Evolutionary conservation across 1,140 invertebrate genomes (phyloP).

Genomic region (Ceratosolen fusciceps): DNA sequence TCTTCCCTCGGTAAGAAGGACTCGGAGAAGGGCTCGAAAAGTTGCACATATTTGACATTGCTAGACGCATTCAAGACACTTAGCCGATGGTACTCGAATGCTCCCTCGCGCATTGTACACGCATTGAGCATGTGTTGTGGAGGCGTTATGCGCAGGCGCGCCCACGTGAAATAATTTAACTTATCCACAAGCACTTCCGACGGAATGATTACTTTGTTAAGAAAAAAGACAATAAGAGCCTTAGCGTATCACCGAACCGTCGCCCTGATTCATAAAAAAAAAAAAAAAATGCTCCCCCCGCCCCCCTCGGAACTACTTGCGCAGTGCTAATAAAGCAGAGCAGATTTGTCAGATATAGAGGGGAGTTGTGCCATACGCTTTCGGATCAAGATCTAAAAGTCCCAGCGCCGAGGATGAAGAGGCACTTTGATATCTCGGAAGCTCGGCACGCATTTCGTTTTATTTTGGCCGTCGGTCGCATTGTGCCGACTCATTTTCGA

Average conservation of each 20-base stretch:
- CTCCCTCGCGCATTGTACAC: too few relatives aligned
- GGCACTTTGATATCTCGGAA: constrained; percentile 38
- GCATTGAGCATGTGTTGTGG: too few relatives aligned
- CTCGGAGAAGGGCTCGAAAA: too few relatives aligned
- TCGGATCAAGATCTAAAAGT: constrained; percentile 34
- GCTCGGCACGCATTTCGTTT: background rate
- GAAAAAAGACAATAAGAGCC: constrained; percentile 9
- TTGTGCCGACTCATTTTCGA: constrained; percentile 17
- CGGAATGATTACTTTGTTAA: constrained; percentile 36
- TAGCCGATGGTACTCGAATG: too few relatives aligned
- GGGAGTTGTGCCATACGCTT: background rate
- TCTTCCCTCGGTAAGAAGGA: too few relatives aligned
- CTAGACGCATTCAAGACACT: too few relatives aligned
- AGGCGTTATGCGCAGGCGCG: too few relatives aligned
- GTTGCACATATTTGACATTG: too few relatives aligned
- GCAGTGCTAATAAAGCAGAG: constrained; percentile 13
- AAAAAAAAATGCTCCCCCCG: too few relatives aligned
- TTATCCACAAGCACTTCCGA: background rate
- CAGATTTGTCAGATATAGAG: background rate
- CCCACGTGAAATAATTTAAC: constrained; percentile 26
- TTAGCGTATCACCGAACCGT: too few relatives aligned
- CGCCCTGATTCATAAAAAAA: too few relatives aligned
- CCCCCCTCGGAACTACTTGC: too few relatives aligned
- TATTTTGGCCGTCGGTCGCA: background rate
- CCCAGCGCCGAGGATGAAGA: constrained; percentile 9